Conservation (phyloP, 2,797 vertebrate species). For the Salmo trutta region DNA sequence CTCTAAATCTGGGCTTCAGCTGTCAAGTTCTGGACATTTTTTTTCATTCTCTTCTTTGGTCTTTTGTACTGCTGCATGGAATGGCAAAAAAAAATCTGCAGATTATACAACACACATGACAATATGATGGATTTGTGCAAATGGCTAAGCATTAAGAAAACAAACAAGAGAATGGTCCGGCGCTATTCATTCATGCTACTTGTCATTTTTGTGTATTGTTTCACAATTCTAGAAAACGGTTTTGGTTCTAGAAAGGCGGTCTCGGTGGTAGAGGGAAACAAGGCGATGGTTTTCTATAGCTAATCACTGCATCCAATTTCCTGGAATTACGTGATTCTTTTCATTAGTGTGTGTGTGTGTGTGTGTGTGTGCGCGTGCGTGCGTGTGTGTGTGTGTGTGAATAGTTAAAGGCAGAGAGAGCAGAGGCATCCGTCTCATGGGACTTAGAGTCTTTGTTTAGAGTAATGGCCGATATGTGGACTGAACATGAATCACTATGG, state of each 20-base stretch:
- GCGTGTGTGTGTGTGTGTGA: background rate
- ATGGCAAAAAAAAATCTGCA: background rate
- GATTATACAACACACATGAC: constrained; percentile 13
- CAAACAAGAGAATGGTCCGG: constrained; percentile 30
- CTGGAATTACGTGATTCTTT: constrained; percentile 67
- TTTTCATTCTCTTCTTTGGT: background rate
- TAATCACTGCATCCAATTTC: constrained; percentile 67
- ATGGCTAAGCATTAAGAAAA: constrained; percentile 41
- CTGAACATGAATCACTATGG: constrained; percentile 50
- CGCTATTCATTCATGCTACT: background rate
- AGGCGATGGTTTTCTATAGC: constrained; percentile 43
- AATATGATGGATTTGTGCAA: constrained; percentile 35
- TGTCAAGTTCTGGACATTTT: constrained; percentile 12
- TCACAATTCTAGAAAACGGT: background rate
- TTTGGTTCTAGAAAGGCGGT: background rate
- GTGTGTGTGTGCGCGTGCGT: too few species aligned
- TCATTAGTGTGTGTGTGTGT: constrained; percentile 45
- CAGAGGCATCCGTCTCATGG: constrained; percentile 57
- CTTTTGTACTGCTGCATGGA: constrained; percentile 3
- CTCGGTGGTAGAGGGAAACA: constrained; percentile 27
- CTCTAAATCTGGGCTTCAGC: constrained; percentile 1
- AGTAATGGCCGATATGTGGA: constrained; percentile 47
- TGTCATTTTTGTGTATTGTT: background rate
- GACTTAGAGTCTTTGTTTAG: constrained; percentile 57
- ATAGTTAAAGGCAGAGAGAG: constrained; percentile 40